Base-by-base conservation (phyloP, 2,888 invertebrate genomes). In the Aspidiotus rigidus region DNA sequence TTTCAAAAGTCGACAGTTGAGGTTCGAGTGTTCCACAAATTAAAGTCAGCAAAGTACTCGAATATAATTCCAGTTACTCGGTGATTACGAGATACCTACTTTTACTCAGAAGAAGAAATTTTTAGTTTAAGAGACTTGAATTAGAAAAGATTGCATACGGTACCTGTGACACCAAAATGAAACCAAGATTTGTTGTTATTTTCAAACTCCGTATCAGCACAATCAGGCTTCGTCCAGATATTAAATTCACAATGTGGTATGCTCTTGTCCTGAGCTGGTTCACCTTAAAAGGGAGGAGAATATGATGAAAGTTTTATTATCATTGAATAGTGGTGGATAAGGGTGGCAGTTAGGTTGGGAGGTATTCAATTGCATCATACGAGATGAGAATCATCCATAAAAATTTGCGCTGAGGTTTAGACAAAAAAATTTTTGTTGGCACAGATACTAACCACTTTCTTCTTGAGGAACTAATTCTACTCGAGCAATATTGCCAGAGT, bases 121-220 rank as follows among this genome's bases (percentile, higher is more conserved):
- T 28, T 28, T 28, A 28, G 28, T 1, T 2, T 49, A 49, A 6
- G 10, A 49, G 2, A 49, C n/a, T 49, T 49, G 49, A 3, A 49
- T 49, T 6, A 49, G 1, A 49, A 59, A 59, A 13, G 28, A 7
- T 16, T 2, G 5, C 41, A 61, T 28, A 16, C 7, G 13, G 3
- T 80, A 79, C 86, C 80, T 79, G 78, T 79, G 69, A 94, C 80
- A 9, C 90, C 92, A 79, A 94, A 94, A 78, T 91, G 88, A 79
- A 94, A 94, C 94, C 94, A 94, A 1, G 93, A 92, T 72, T 93
- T 83, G 78, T 93, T 93, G 64, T 86, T 88, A 82, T 93, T 93
- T 78, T 93, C 90, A 82, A 85, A 92, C 75, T 87, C 86, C 0
- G 93, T 93, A 39, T 90, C 92, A 57, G 83, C 85, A 79, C 93